Percentiles rank a stretch among this genome's conserved stretches.
Conservation (phyloP, 1,140 invertebrate species). For the Nixonia krombeini region DNA sequence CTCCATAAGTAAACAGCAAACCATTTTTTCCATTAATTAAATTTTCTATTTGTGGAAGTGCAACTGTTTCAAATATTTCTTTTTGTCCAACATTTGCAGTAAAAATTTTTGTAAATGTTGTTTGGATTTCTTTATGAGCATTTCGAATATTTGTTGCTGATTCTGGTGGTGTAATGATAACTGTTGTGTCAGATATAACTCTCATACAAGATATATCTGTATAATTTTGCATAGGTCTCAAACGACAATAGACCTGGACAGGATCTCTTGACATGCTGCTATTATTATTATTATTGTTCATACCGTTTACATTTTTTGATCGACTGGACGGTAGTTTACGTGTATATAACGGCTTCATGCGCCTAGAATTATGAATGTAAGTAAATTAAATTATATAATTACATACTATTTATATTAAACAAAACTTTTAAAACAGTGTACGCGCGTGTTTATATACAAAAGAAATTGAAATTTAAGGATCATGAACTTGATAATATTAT, state of each 20-base stretch:
- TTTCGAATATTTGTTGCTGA: conserved; percentile 76
- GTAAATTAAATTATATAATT: too few species aligned
- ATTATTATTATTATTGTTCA: conserved; percentile 30
- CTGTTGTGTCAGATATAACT: conserved; percentile 78
- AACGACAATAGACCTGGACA: conserved; percentile 88
- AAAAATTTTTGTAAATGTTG: conserved; percentile 89
- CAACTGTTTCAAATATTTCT: conserved; percentile 88
- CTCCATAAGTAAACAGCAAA: conserved; percentile 94
- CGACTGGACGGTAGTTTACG: conserved; percentile 47
- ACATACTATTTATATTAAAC: too few species aligned
- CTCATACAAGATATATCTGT: conserved; percentile 80
- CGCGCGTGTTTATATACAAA: too few species aligned
- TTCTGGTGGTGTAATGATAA: conserved; percentile 79
- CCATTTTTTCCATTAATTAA: conserved; percentile 88
- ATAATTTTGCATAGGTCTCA: conserved; percentile 81
- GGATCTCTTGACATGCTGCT: conserved; percentile 73
- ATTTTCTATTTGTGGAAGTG: conserved; percentile 87
- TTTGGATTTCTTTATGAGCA: conserved; percentile 80
- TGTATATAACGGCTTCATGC: conserved; percentile 56
- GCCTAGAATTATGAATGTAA: conserved; percentile 54
- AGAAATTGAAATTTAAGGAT: too few species aligned
- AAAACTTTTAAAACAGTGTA: too few species aligned
- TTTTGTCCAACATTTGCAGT: conserved; percentile 82
- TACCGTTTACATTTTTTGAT: conserved; percentile 29
- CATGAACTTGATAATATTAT: too few species aligned